Percentiles rank a stretch among this genome's conserved stretches.
Conservation (phyloP, 2,888 invertebrate genomes). For the Callyntrura sp. region DNA sequence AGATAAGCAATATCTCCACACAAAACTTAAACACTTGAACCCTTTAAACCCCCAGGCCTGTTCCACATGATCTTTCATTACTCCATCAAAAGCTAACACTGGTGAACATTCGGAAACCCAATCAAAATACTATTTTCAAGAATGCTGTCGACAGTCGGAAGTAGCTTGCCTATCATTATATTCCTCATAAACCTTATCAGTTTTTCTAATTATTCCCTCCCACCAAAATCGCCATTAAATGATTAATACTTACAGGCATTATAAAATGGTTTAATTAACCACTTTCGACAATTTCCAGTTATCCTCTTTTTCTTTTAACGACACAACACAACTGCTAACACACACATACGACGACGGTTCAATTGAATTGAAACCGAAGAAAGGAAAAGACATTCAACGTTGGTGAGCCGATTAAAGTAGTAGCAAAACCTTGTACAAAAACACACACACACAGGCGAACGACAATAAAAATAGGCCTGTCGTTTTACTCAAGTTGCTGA, state of each 20-base stretch:
- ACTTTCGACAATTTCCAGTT: constrained; percentile 2
- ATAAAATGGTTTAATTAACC: constrained; percentile 47
- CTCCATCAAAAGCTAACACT: no score
- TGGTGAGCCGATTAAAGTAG: constrained; percentile 46
- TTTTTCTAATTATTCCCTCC: neutral
- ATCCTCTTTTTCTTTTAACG: constrained; percentile 1
- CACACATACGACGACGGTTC: neutral
- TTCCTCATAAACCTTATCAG: neutral
- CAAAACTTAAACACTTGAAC: no score
- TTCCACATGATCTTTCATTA: no score
- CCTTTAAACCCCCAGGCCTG: no score
- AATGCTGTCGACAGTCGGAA: no score
- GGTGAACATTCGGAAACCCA: no score
- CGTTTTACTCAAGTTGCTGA: constrained; percentile 7
- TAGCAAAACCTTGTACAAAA: no score
- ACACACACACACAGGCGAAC: neutral
- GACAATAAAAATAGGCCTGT: constrained; percentile 1
- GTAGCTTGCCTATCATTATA: no score
- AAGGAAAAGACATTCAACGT: constrained; percentile 52
- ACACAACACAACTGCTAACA: constrained; percentile 13
- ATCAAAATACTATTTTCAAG: no score
- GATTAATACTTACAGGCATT: constrained; percentile 81
- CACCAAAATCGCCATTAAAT: neutral
- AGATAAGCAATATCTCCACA: no score
- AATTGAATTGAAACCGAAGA: constrained; percentile 31